These are phyloP conservation scores for Tetramorium alpestre DNA, from an alignment of 1,140 invertebrate genomes.

Conservation along the genomic window DNA sequence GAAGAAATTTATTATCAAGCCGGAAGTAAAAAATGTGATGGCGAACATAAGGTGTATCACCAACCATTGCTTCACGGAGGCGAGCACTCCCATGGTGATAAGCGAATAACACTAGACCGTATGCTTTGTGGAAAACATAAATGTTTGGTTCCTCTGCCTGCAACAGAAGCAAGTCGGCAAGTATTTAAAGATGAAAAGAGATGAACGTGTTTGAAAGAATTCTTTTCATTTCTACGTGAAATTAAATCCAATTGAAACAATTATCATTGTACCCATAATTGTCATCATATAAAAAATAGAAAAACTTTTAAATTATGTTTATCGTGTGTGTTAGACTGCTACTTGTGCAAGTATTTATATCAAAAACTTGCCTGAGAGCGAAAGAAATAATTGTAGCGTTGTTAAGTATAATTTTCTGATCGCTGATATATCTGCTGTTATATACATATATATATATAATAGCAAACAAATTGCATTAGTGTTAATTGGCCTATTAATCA, in stretches of 20 bases:
- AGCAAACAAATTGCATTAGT: neutral
- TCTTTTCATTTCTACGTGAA: neutral
- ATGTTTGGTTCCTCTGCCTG: slow-evolving; percentile 61
- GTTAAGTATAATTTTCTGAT: slow-evolving; percentile 30
- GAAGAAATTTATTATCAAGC: slow-evolving; percentile 93
- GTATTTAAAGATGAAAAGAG: slow-evolving; percentile 32
- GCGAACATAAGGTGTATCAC: slow-evolving; percentile 93
- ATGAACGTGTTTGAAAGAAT: neutral
- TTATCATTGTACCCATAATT: neutral
- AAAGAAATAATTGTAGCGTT: slow-evolving; percentile 23
- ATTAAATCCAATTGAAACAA: neutral
- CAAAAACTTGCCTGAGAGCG: slow-evolving; percentile 28
- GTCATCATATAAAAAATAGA: neutral
- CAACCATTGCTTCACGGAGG: slow-evolving; percentile 87
- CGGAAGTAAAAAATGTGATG: slow-evolving; percentile 96
- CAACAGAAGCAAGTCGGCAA: slow-evolving; percentile 49
- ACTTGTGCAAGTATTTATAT: neutral
- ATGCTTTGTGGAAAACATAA: slow-evolving; percentile 61
- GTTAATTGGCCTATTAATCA: neutral
- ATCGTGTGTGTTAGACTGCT: neutral
- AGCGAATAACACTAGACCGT: slow-evolving; percentile 55
- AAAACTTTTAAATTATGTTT: neutral
- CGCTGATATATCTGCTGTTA: neutral
- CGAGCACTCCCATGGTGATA: slow-evolving; percentile 82
- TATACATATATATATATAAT: neutral